Conservation (phyloP, 2,888 invertebrate genomes). For the Metopia argyrocephala region DNA sequence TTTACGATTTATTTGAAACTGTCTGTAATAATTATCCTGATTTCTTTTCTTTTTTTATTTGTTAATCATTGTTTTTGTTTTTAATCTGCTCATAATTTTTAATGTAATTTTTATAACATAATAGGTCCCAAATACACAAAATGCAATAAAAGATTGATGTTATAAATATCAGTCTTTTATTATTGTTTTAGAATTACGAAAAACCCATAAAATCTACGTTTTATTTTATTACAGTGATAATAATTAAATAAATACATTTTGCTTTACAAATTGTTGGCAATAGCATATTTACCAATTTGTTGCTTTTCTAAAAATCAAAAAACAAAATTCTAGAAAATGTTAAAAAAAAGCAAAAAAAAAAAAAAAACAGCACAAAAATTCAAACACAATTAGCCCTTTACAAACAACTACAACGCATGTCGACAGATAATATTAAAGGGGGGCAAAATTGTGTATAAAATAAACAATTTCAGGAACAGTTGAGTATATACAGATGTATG, state of each 20-base stretch:
- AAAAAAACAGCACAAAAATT: neutral
- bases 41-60: too few relatives aligned
- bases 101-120: too few relatives aligned
- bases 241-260: conserved; percentile 52
- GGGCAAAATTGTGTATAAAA: conserved; percentile 40
- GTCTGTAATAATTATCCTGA: too few relatives aligned
- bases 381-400: neutral
- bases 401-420: neutral
- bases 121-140: neutral
- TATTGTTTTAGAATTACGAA: neutral
- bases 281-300: conserved; percentile 41
- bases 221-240: conserved; percentile 31
- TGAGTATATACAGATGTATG: conserved; percentile 27
- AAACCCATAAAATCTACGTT: neutral
- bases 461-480: conserved; percentile 48
- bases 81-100: too few relatives aligned
- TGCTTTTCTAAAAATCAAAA: conserved; percentile 24
- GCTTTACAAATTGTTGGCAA: conserved; percentile 17
- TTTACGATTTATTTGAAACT: too few relatives aligned
- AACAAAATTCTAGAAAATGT: too few relatives aligned
- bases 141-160: too few relatives aligned
- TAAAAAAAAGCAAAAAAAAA: neutral
- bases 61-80: too few relatives aligned
- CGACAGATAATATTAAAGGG: conserved; percentile 45
- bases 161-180: conserved; percentile 10